phyloP scores from a whole-genome alignment of 2,797 vertebrate species.

The Smutsia gigantea region DNA sequence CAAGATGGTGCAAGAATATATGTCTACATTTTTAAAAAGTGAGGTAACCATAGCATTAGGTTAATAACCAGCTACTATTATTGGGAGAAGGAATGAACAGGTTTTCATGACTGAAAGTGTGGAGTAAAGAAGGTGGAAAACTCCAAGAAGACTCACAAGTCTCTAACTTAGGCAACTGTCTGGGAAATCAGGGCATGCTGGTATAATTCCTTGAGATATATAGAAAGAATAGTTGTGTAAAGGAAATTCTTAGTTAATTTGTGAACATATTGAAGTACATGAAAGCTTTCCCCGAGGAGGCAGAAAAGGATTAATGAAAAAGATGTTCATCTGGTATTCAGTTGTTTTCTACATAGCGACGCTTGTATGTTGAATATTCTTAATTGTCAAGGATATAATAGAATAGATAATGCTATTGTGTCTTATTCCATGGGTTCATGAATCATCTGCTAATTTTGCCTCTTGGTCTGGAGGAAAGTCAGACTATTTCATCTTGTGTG shows the following conservation, averaged over 20 bases:
- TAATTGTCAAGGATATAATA: background rate
- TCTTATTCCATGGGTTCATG: background rate
- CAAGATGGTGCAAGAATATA: background rate
- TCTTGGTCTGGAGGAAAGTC: background rate
- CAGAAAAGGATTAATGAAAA: background rate
- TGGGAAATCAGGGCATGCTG: background rate
- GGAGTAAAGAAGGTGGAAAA: background rate
- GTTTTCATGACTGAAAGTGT: background rate
- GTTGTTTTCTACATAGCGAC: background rate
- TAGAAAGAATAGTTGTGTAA: background rate
- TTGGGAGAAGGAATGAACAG: background rate
- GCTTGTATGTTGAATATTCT: background rate
- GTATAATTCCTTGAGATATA: background rate
- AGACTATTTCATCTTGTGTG: background rate
- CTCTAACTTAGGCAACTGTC: background rate
- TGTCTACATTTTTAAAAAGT: background rate
- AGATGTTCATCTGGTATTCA: background rate
- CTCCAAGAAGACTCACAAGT: background rate
- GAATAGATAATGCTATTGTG: background rate
- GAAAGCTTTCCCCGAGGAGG: background rate
- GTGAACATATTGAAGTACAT: background rate
- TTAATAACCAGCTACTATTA: background rate
- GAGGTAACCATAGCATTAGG: background rate
- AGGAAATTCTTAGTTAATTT: background rate
- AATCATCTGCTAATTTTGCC: constrained; percentile 17